Evolutionary conservation across 37 sponge, comb jelly and placozoan genomes (phyloP).

Genomic region (Haliclona indistincta): DNA sequence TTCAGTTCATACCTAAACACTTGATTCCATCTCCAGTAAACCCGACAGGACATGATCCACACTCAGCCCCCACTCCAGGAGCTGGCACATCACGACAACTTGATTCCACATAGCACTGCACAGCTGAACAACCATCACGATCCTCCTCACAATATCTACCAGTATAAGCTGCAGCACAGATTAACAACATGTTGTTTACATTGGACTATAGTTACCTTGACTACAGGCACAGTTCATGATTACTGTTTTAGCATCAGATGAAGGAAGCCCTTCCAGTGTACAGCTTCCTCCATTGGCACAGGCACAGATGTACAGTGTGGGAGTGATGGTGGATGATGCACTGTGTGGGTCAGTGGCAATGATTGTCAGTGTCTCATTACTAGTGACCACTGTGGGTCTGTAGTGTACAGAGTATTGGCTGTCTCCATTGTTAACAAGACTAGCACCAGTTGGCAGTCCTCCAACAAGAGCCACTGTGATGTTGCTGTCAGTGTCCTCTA

Average conservation of each 20-base stretch:
- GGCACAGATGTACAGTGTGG: slow-evolving; percentile 16
- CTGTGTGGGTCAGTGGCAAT: slow-evolving; percentile 2
- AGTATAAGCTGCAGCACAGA: slow-evolving; percentile 9
- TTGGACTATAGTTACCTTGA: not conserved
- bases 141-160: slow-evolving; percentile 27
- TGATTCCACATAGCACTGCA: not conserved
- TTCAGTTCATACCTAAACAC: slow-evolving; percentile 14
- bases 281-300: slow-evolving; percentile 41
- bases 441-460: not conserved
- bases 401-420: not conserved
- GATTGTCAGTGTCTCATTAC: not conserved
- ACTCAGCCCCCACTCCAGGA: slow-evolving; percentile 7
- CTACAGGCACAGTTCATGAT: not conserved
- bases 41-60: slow-evolving; percentile 28
- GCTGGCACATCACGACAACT: slow-evolving; percentile 17
- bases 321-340: not conserved
- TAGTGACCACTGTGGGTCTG: slow-evolving; percentile 1
- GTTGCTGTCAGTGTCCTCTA: slow-evolving; percentile 13
- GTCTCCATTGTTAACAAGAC: not conserved
- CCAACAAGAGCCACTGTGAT: slow-evolving; percentile 6
- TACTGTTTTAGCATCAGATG: not conserved
- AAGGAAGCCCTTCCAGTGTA: slow-evolving; percentile 13
- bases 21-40: not conserved
- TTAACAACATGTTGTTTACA: too few species aligned
- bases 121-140: slow-evolving; percentile 27